Conservation (phyloP, 1,140 invertebrate genomes). For the Lineus longissimus region DNA sequence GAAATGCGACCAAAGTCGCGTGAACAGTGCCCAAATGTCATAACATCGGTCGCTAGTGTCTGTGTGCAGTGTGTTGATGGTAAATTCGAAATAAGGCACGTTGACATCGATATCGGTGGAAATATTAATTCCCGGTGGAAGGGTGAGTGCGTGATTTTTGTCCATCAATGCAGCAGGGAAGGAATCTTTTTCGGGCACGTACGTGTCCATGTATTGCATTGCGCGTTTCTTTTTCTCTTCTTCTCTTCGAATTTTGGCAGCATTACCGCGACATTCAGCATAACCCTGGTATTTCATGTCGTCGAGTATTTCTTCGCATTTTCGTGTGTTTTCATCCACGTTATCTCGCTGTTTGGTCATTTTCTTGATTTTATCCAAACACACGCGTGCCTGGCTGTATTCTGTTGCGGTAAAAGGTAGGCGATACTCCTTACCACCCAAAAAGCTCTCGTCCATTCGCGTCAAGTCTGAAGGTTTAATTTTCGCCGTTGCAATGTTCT, state of each 20-base stretch:
- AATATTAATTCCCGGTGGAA: not conserved
- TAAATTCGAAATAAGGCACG: not conserved
- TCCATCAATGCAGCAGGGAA: not conserved
- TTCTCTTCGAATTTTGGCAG: conserved; percentile 6
- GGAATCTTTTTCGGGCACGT: not conserved
- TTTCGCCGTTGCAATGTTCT: not conserved
- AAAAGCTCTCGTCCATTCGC: conserved; percentile 5
- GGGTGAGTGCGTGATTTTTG: conserved; percentile 1
- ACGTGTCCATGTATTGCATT: conserved; percentile 3
- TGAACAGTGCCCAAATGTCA: conserved; percentile 2
- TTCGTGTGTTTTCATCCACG: not conserved
- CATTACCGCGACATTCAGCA: not conserved
- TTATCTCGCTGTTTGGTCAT: conserved; percentile 3
- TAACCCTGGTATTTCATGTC: not conserved
- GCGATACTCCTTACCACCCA: conserved; percentile 4
- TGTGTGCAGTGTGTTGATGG: not conserved
- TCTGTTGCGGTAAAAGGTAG: not conserved
- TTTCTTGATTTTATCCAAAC: conserved; percentile 7
- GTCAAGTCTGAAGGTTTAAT: conserved; percentile 4
- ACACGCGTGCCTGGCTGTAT: not conserved
- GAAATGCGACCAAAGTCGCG: not conserved
- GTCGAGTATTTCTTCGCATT: conserved; percentile 6
- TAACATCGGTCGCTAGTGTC: not conserved
- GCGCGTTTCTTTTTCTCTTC: conserved; percentile 3
- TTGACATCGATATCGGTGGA: not conserved